These are phyloP conservation scores for Rhamnusium bicolor DNA, from an alignment of 2,888 invertebrate species.

Conservation along the genomic window DNA sequence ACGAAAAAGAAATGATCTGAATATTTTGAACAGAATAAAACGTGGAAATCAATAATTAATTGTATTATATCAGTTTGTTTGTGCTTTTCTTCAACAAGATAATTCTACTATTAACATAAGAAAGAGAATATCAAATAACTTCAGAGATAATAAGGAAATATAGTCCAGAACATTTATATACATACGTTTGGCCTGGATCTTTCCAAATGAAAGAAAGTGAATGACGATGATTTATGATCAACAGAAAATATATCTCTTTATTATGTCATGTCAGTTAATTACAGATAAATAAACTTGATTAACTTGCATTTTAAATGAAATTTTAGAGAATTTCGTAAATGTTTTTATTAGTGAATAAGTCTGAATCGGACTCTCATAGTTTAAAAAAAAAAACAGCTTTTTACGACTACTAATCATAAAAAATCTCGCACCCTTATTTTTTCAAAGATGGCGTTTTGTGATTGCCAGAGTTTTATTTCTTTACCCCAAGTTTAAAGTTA, in stretches of 20 bases:
- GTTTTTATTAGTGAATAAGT: too few relatives aligned
- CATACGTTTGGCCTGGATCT: neutral
- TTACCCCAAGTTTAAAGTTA: too few relatives aligned
- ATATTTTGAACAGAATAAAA: too few relatives aligned
- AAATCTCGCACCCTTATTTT: too few relatives aligned
- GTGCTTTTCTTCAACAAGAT: neutral
- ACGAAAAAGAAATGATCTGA: too few relatives aligned
- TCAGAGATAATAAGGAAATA: neutral
- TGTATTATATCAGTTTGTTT: neutral
- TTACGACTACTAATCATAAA: too few relatives aligned
- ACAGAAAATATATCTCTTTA: neutral
- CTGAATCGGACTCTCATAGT: too few relatives aligned
- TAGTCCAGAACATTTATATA: neutral
- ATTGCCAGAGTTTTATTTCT: too few relatives aligned
- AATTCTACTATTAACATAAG: neutral
- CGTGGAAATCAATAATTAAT: neutral
- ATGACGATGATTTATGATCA: neutral
- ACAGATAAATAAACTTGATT: neutral
- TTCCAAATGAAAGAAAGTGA: neutral
- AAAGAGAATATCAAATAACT: neutral
- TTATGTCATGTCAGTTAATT: neutral
- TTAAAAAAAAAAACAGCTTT: too few relatives aligned
- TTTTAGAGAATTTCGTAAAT: too few relatives aligned
- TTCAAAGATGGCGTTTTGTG: too few relatives aligned
- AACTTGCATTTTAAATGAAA: too few relatives aligned